Evolutionary conservation across 2,888 invertebrate species (phyloP).

Genomic region (Griposia aprilina): DNA sequence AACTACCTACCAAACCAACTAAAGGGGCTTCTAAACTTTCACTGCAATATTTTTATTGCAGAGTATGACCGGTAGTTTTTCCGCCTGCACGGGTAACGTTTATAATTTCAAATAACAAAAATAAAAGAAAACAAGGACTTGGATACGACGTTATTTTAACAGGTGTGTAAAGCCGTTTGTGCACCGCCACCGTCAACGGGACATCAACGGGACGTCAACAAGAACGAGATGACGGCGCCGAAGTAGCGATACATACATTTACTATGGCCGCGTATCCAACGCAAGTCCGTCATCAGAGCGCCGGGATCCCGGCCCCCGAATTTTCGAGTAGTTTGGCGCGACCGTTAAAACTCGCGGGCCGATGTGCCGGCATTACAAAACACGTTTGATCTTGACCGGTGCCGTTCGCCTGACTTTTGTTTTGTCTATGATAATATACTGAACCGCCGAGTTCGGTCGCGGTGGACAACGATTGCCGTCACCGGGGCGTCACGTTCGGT

Average conservation of each 20-base stretch:
- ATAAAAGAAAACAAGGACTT: background rate
- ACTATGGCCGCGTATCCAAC: too few relatives aligned
- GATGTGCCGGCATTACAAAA: background rate
- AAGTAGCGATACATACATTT: background rate
- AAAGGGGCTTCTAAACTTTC: conserved; percentile 24
- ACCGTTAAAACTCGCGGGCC: too few relatives aligned
- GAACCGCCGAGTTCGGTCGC: background rate
- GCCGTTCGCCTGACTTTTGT: background rate
- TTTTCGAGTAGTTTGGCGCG: too few relatives aligned
- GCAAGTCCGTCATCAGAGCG: too few relatives aligned
- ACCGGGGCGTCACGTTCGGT: background rate
- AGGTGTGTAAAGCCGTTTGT: background rate
- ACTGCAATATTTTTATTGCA: background rate
- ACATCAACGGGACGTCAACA: too few relatives aligned
- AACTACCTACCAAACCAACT: conserved; percentile 20
- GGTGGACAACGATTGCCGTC: background rate
- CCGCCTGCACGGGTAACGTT: background rate
- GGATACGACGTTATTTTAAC: background rate
- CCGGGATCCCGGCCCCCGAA: too few relatives aligned
- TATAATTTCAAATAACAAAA: background rate
- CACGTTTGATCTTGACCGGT: background rate
- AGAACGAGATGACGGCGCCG: background rate
- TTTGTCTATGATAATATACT: background rate
- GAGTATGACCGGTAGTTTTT: background rate
- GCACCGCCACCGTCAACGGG: too few relatives aligned